Base-by-base conservation (phyloP, 2,113 vertebrate species). In the Suncus etruscus region DNA sequence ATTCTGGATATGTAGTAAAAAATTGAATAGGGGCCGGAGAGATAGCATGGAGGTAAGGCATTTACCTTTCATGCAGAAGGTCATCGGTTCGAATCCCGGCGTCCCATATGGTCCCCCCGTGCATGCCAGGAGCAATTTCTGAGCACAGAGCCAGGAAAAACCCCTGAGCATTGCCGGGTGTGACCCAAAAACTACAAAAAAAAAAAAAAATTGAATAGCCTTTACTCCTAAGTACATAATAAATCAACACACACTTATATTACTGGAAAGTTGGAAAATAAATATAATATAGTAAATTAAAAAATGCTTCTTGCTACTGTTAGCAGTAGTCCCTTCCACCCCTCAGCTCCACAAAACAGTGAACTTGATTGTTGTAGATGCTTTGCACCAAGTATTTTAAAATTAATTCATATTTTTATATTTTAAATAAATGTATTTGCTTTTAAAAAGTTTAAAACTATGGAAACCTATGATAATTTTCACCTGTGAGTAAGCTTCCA, bases 201-300 rank as follows among this genome's bases (percentile, higher is more conserved):
- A n/a, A n/a, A n/a, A n/a, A 63, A 69, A 32, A 29, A 22, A n/a
- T 65, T 81, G 39, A 54, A 63, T 87, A 79, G 51, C 4, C 51
- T 31, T 83, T 58, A 50, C 3, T 51, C 4, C 1, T 75, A 65
- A 45, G 39, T 74, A 68, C 31, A 48, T n/a, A 3, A 77, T 14
- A 69, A 76, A 65, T 79, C 69, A 83, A 90, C 75, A 63, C 0
- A 76, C 14, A 61, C 27, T 15, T 63, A 63, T 63, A 39, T 63
- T 94, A 6, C 83, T 80, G 87, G 58, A 50, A 80, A 83, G 24
- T 54, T 73, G 51, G 15, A 82, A 83, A 86, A 72, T n/a, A 63
- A 4, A 66, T 47, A 18, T 25, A 76, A 2, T 11, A 54, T 47
- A 39, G 72, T 25, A 82, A 90, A 87, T 47, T 45, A 51, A 83